Base-by-base conservation (phyloP, 2,888 invertebrate species). In the Colostygia pectinataria region DNA sequence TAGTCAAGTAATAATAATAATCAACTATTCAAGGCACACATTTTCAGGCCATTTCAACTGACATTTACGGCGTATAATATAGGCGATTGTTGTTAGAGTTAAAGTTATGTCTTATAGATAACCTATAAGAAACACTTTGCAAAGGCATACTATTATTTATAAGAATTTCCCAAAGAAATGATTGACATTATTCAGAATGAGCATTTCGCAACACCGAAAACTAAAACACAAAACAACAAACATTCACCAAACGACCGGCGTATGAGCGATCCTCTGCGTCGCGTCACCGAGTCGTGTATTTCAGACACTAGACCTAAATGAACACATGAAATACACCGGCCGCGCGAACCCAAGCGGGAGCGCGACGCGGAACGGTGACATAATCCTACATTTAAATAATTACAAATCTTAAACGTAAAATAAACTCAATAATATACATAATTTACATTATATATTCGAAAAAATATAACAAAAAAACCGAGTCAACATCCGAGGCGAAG, bases 401-500 rank as follows among this genome's bases (percentile, higher is more conserved):
- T 88, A 87, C 87, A 87, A 76, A 71, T 80, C 82, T 80, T 86
- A 84, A 83, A 84, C 77, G 69, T 82, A 85, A 83, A 82, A 87
- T 88, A 87, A 90, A 89, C 85, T 89, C 85, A 85, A 67, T 82
- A 90, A 83, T 90, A 84, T 89, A 90, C 89, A 90, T 88, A 89
- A 88, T 88, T n/a, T 89, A 89, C 88, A 90, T 84, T 80, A 86
- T 83, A 88, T 86, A 87, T 87, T 85, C 85, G 82, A 87, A 86
- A 84, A 76, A 77, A 59, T 38, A 52, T 43, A 46, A 79, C 78
- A 82, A 84, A 77, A 79, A 77, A 77, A 69, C 70, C 66, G 72
- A 71, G 66, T 71, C 74, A 71, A 71, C 71, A 68, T 68, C 66
- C 64, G 60, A 59, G 54, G 46, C 49, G 53, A 39, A 41, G 20